Conservation (phyloP, 2,113 vertebrate genomes). For the Mormoops blainvillei region DNA sequence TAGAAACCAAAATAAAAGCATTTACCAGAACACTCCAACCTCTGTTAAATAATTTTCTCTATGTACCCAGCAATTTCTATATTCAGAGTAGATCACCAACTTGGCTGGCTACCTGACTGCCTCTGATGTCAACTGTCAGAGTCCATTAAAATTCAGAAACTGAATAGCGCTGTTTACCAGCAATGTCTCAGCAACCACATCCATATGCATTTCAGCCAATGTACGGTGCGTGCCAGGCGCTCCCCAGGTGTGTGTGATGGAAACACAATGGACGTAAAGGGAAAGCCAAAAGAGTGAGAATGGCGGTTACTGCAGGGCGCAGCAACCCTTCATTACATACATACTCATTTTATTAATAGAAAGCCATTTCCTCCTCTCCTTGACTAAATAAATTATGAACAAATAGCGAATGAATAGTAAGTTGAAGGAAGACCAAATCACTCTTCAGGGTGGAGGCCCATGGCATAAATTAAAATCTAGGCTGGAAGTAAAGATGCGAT, state of each 20-base stretch:
- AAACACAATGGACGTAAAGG: neutral
- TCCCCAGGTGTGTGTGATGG: neutral
- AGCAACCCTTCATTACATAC: neutral
- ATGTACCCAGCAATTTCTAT: neutral
- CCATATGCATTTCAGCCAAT: neutral
- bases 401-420: neutral
- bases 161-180: neutral
- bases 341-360: neutral
- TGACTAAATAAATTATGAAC: neutral
- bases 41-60: neutral
- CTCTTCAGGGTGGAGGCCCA: neutral
- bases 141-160: neutral
- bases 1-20: neutral
- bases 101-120: neutral
- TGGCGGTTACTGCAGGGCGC: neutral
- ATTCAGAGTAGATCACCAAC: neutral
- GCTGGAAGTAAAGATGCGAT: neutral
- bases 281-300: neutral
- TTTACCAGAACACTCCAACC: neutral
- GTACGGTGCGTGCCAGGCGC: neutral
- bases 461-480: neutral
- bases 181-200: neutral
- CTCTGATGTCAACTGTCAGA: neutral
- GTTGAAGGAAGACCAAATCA: neutral
- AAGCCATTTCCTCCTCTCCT: neutral